Conservation (phyloP, 1,140 invertebrate species). For the Olivierus martensii region DNA sequence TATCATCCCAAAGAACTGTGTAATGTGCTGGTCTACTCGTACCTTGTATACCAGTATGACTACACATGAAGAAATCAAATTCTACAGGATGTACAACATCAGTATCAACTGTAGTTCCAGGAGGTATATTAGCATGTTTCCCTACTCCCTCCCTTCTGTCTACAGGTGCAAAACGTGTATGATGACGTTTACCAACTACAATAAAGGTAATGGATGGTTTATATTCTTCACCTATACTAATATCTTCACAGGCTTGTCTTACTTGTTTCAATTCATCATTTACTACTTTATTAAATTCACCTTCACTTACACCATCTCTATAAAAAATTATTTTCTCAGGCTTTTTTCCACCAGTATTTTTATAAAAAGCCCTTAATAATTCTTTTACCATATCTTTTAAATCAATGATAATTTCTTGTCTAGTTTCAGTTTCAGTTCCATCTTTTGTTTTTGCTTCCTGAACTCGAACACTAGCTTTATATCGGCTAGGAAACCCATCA, state of each 20-base stretch:
- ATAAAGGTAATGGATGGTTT: constrained; percentile 19
- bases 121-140: constrained; percentile 58
- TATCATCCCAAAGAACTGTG: too few species aligned
- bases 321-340: constrained; percentile 32
- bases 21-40: constrained; percentile 20
- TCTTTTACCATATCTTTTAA: constrained; percentile 49
- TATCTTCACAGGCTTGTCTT: constrained; percentile 6
- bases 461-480: constrained; percentile 8
- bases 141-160: constrained; percentile 21
- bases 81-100: constrained; percentile 63
- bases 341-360: constrained; percentile 6
- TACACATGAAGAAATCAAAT: constrained; percentile 71
- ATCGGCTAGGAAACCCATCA: constrained; percentile 13
- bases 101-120: constrained; percentile 70
- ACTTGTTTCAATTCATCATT: constrained; percentile 19
- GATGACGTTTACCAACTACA: constrained; percentile 21
- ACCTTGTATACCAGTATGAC: constrained; percentile 41
- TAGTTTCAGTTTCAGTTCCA: background rate
- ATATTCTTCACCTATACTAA: constrained; percentile 30
- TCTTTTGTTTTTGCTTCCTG: constrained; percentile 1
- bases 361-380: constrained; percentile 32
- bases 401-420: constrained; percentile 28
- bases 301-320: constrained; percentile 36
- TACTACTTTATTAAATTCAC: constrained; percentile 29
- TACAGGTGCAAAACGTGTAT: constrained; percentile 13